Percentiles rank a stretch among this genome's conserved stretches.
Evolutionary conservation across 2,113 vertebrate species (phyloP).

Genomic region (Microcebus lehilahytsara): DNA sequence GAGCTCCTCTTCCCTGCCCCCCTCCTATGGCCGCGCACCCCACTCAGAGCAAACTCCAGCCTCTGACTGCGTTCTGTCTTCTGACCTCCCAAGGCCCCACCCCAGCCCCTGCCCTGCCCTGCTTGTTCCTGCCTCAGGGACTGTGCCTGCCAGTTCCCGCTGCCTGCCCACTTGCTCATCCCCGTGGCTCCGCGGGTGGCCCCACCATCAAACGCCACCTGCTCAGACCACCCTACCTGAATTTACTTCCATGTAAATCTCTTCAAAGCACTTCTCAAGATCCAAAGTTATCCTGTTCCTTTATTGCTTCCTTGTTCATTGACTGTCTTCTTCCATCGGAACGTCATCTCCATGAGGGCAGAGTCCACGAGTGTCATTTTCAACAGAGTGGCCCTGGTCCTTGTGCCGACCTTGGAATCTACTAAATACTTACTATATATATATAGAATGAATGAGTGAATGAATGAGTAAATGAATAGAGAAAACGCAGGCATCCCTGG

Average conservation of each 20-base stretch:
- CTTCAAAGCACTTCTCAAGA: background rate
- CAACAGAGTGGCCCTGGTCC: background rate
- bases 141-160: background rate
- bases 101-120: background rate
- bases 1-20: background rate
- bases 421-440: background rate
- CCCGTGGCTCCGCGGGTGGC: background rate
- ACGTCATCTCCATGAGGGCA: background rate
- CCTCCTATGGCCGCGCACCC: background rate
- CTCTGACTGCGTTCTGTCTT: rapidly evolving
- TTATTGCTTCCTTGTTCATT: background rate
- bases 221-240: background rate
- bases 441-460: background rate
- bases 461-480: background rate
- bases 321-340: background rate
- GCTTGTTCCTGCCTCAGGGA: background rate
- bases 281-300: no score
- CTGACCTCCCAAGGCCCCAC: background rate
- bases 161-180: no score
- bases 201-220: background rate
- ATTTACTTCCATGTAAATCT: background rate
- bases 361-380: background rate
- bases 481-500: background rate
- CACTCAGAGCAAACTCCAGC: background rate
- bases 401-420: background rate